Evolutionary conservation across 2,888 invertebrate genomes (phyloP).

Genomic region (Drosophila affinis): DNA sequence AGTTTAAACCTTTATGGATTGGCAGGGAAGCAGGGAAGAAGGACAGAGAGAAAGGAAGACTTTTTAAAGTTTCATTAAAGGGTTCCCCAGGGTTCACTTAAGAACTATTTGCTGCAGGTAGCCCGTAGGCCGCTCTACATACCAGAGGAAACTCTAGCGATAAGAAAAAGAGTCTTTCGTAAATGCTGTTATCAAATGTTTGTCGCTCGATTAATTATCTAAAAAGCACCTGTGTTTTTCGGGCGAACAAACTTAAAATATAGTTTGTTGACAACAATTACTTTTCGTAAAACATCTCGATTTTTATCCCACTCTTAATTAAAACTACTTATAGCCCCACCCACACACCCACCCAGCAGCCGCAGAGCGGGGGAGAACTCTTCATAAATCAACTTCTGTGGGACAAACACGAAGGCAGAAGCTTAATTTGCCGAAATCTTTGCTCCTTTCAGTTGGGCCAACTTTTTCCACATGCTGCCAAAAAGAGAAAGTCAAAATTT

Average conservation of each 20-base stretch:
- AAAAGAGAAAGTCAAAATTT: slow-evolving; percentile 51
- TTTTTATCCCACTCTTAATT: slow-evolving; percentile 27
- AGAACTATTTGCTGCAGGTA: too few species aligned
- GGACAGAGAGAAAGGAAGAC: background rate
- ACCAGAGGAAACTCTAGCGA: too few species aligned
- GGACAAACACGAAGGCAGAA: slow-evolving; percentile 29
- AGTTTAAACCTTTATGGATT: background rate
- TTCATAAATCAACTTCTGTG: slow-evolving; percentile 37
- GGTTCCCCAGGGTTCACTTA: too few species aligned
- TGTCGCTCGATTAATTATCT: too few species aligned
- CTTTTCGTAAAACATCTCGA: background rate
- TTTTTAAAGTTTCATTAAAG: too few species aligned
- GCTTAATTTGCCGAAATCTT: slow-evolving; percentile 32
- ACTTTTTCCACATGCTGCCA: slow-evolving; percentile 34
- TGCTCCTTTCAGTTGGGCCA: slow-evolving; percentile 17
- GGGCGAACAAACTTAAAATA: too few species aligned
- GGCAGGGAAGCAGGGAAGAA: background rate
- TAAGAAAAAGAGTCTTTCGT: too few species aligned
- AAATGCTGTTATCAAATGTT: too few species aligned
- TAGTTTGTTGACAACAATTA: background rate
- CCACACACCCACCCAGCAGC: too few species aligned
- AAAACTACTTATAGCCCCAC: slow-evolving; percentile 21
- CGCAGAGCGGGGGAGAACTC: slow-evolving; percentile 1
- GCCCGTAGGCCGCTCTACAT: too few species aligned
- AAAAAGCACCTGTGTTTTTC: too few species aligned